Conservation (phyloP, 2,888 invertebrate species). For the Caenorhabditis auriculariae region DNA sequence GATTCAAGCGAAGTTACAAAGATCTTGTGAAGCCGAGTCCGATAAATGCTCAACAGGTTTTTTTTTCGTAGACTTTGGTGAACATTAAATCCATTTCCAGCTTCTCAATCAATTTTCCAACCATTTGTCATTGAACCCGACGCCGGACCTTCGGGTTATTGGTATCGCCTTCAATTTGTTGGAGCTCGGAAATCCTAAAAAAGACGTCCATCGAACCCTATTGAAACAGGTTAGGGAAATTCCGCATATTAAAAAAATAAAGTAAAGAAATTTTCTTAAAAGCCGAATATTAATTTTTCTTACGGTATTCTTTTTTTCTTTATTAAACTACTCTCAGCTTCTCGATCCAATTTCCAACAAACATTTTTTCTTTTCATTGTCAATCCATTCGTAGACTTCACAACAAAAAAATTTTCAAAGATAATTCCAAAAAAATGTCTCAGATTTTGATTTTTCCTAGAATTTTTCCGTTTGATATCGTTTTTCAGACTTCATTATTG, state of each 20-base stretch:
- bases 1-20: no score
- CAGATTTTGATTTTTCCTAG: background rate
- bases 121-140: conserved; percentile 31
- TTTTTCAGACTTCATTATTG: no score
- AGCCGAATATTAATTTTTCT: background rate
- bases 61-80: no score
- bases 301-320: no score
- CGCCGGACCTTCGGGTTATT: conserved; percentile 28
- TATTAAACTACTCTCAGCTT: no score
- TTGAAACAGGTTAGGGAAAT: conserved; percentile 21
- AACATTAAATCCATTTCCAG: no score
- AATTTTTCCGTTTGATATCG: no score
- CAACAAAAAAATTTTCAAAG: background rate
- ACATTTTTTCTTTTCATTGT: no score
- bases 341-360: no score
- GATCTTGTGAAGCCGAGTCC: conserved; percentile 17
- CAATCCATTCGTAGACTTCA: no score
- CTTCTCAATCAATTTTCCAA: conserved; percentile 29
- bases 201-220: conserved; percentile 27
- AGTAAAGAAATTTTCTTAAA: background rate
- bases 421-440: background rate
- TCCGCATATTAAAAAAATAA: background rate
- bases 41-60: no score
- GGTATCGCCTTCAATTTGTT: conserved; percentile 35
- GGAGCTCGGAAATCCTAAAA: conserved; percentile 34